These are phyloP conservation scores for Rhinopithecus roxellana DNA, from an alignment of 2,113 vertebrate species.

Conservation along the genomic window DNA sequence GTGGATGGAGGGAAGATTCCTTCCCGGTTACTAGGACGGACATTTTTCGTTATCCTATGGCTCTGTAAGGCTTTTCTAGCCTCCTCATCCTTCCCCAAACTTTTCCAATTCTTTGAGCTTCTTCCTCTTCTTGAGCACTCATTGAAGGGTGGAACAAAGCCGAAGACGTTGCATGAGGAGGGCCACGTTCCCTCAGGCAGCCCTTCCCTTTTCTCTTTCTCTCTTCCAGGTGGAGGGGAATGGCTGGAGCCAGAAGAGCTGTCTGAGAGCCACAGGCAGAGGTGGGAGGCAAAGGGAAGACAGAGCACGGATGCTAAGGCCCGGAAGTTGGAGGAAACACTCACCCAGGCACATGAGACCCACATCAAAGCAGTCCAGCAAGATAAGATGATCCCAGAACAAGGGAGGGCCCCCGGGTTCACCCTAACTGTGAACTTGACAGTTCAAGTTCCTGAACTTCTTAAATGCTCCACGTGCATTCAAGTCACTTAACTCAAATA, in stretches of 20 bases:
- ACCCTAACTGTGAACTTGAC: not conserved
- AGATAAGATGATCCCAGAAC: no score
- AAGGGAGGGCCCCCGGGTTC: not conserved
- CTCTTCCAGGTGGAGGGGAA: not conserved
- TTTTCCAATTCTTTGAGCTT: not conserved
- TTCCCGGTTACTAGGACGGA: rapidly evolving
- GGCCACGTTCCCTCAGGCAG: no score
- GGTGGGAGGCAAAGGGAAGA: not conserved
- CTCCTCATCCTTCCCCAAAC: not conserved
- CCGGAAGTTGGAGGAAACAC: not conserved
- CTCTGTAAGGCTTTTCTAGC: not conserved
- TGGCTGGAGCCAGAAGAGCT: no score
- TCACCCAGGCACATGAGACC: no score
- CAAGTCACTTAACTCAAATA: not conserved
- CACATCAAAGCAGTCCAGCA: not conserved
- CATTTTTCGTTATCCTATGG: rapidly evolving
- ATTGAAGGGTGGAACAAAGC: not conserved
- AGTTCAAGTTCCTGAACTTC: not conserved
- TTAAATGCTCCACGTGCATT: not conserved
- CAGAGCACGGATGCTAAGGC: no score
- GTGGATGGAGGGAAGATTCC: not conserved
- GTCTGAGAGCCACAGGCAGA: not conserved
- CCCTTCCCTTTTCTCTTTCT: not conserved
- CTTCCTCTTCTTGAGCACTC: not conserved
- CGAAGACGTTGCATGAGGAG: not conserved